Evolutionary conservation across 2,888 invertebrate species (phyloP), one percentile per base, ranked within the genome.

Genomic region (Luffia ferchaultella): DNA sequence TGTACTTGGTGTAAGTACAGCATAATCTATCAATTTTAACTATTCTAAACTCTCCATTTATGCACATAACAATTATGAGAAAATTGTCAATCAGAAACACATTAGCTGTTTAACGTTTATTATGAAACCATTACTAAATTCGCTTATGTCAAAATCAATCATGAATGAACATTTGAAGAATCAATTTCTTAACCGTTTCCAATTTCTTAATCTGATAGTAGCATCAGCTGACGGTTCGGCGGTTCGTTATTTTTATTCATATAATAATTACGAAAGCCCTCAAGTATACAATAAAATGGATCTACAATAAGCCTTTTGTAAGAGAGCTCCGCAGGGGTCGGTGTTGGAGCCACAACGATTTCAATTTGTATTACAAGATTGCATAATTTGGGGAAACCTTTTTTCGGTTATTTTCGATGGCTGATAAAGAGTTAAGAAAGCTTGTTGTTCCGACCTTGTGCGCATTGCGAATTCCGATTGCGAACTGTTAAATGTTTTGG

Each of bases 381-480:
- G 76, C 76, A 75, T 76, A 76, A 77, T 76, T 72, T 69, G 62
- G 68, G 68, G 64, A 67, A 75, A 71, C 67, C 63, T 68, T 70
- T 67, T 67, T 63, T 70, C 65, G 72, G 74, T 69, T 68, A 67
- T 70, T 65, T 71, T 71, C 64, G 66, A 66, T 67, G 67, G 58
- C 67, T 65, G 67, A 67, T 65, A 67, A 69, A 62, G 64, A 64
- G 62, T 61, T 59, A 61, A 61, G 60, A 57, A 56, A 57, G 57
- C 63, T 47, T 41, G n/a, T 18, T n/a, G 43, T n/a, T 5, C 16
- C 43, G 48, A 48, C 48, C 48, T 48, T 48, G 48, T 46, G 30
- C 30, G 30, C 12, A 30, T 30, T 30, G 30, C 30, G 30, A 30
- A 12, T 30, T 12, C 30, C 30, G 3, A 12, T 30, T 30, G 12